A percentile compares a stretch with the other conserved stretches of the same genome.
These are phyloP conservation scores for Ariolimax columbianus DNA, from an alignment of 2,888 invertebrate species.

Conservation along the genomic window DNA sequence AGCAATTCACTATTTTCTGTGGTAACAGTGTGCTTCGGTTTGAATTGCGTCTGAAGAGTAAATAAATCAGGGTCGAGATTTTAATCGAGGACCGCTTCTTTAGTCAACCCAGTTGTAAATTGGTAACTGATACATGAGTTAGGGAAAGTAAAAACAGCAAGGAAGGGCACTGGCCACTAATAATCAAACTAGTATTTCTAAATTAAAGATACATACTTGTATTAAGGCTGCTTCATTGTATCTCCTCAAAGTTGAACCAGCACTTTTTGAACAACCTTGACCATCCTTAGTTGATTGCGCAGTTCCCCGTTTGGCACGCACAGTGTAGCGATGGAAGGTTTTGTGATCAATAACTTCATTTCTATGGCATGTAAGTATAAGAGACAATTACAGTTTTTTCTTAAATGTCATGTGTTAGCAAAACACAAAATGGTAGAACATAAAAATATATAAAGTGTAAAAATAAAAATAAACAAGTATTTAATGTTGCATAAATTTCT, in stretches of 20 bases:
- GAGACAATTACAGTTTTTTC: background rate
- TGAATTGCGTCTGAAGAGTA: no score
- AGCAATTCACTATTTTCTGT: no score
- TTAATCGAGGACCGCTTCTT: no score
- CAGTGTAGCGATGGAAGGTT: constrained; percentile 91
- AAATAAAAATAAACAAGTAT: no score
- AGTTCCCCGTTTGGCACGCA: constrained; percentile 90
- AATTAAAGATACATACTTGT: constrained; percentile 81
- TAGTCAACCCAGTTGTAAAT: no score
- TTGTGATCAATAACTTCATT: constrained; percentile 84
- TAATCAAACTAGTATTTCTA: background rate
- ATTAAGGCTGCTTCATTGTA: constrained; percentile 88
- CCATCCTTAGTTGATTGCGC: constrained; percentile 85
- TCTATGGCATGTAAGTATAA: constrained; percentile 72
- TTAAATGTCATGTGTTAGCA: background rate
- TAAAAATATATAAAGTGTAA: no score
- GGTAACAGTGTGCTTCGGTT: no score
- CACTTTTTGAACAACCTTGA: constrained; percentile 85
- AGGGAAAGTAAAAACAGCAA: no score
- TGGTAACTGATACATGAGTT: no score
- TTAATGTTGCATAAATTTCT: no score
- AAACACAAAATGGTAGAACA: background rate
- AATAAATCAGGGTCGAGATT: no score
- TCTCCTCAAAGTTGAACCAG: constrained; percentile 88
- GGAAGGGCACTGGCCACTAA: no score